A percentile compares a stretch with the other conserved stretches of the same genome.
phyloP scores from a whole-genome alignment of 2,888 invertebrate genomes.

The Eupithecia dodoneata region DNA sequence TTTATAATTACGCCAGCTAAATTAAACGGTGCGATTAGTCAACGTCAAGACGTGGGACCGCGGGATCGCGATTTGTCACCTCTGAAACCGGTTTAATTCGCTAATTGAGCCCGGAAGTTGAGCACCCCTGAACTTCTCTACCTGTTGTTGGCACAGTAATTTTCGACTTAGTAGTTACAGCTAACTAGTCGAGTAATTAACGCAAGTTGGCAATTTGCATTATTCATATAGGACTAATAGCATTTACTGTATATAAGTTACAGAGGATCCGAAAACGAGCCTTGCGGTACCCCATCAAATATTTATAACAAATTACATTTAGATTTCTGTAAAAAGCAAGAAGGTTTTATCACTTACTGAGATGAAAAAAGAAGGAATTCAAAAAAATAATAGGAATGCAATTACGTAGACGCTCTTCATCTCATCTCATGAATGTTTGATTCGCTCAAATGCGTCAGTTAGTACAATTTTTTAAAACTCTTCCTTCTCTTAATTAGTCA shows the following conservation, averaged over 20 bases:
- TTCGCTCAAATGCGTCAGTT: conserved; percentile 65
- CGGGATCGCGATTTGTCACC: conserved; percentile 81
- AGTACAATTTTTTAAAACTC: conserved; percentile 72
- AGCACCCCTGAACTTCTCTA: conserved; percentile 65
- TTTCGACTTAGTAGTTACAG: conserved; percentile 64
- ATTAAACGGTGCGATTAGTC: conserved; percentile 82
- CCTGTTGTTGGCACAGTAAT: conserved; percentile 72
- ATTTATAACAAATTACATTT: conserved; percentile 29
- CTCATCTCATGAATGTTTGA: conserved; percentile 78
- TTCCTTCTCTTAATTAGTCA: conserved; percentile 81
- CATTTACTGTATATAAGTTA: conserved; percentile 34
- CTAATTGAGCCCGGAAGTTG: conserved; percentile 80
- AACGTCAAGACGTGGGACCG: conserved; percentile 77
- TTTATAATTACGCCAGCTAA: conserved; percentile 82
- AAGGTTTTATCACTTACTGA: conserved; percentile 45
- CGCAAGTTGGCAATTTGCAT: conserved; percentile 61
- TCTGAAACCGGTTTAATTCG: conserved; percentile 77
- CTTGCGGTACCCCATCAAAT: conserved; percentile 48
- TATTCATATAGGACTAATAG: conserved; percentile 52
- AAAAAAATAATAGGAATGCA: conserved; percentile 55
- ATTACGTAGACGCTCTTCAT: conserved; percentile 61
- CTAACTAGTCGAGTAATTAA: conserved; percentile 64
- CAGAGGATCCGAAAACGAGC: conserved; percentile 34
- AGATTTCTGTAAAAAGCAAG: conserved; percentile 23
- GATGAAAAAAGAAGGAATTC: conserved; percentile 53